phyloP scores from a whole-genome alignment of 2,797 vertebrate species.

The Crocidura indochinensis region DNA sequence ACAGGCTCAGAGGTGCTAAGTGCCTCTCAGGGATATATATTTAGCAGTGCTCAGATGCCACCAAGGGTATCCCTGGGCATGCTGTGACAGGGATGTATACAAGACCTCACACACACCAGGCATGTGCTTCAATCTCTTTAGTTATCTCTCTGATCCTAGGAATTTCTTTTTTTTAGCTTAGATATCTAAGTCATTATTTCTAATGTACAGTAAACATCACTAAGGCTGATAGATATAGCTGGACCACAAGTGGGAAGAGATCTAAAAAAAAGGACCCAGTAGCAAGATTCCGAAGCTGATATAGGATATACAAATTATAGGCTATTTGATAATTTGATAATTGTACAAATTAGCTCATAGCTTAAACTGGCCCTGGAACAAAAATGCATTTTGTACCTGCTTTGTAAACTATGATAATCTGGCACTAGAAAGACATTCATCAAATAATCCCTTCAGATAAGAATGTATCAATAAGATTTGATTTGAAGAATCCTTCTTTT shows the following conservation, averaged over 20 bases:
- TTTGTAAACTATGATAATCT: background rate
- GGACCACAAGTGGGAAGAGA: no score
- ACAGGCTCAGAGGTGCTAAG: no score
- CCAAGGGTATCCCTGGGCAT: no score
- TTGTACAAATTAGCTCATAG: no score
- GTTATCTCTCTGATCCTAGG: no score
- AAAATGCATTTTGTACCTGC: background rate
- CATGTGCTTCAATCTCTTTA: no score
- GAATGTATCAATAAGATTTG: background rate
- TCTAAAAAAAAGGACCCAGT: background rate
- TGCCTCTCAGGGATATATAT: no score
- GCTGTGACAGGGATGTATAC: no score
- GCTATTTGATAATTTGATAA: background rate
- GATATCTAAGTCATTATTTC: background rate
- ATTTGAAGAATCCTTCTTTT: background rate
- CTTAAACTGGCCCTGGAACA: background rate
- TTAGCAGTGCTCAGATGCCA: no score
- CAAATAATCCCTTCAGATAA: constrained; percentile 35
- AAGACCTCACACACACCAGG: no score
- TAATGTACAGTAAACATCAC: background rate
- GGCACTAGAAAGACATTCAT: background rate
- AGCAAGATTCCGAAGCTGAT: constrained; percentile 11
- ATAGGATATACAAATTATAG: background rate
- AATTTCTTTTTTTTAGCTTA: background rate
- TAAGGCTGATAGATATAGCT: background rate